Conservation (phyloP, 2,113 vertebrate species). For the Dunckerocampus dactyliophorus region DNA sequence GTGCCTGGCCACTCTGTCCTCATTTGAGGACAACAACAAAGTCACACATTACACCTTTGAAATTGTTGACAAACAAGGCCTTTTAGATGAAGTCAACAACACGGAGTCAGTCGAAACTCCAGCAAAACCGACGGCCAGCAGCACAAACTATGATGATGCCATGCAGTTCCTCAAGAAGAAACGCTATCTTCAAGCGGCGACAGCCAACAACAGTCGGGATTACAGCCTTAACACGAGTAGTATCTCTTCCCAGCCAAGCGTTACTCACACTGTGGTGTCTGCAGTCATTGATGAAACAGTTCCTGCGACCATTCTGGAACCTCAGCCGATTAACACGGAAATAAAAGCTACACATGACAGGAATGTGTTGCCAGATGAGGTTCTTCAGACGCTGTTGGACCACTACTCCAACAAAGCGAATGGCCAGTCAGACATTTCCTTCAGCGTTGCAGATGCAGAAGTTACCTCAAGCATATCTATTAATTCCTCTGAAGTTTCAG, state of each 20-base stretch:
- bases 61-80: conserved; percentile 90
- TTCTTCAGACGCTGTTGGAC: conserved; percentile 93
- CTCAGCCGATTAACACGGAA: conserved; percentile 84
- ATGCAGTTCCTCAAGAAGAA: conserved; percentile 99
- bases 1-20: conserved; percentile 81
- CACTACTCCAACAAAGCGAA: conserved; percentile 97
- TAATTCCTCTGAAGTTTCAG: conserved; percentile 89
- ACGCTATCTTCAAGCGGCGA: conserved; percentile 89
- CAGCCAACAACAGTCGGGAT: conserved; percentile 81
- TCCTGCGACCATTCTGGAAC: conserved; percentile 85
- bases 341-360: conserved; percentile 91
- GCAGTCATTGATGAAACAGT: conserved; percentile 88
- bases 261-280: conserved; percentile 86
- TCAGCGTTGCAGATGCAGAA: conserved; percentile 92
- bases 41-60: conserved; percentile 92
- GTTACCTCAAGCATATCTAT: conserved; percentile 98
- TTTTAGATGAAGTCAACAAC: conserved; percentile 83
- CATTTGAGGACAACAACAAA: conserved; percentile 88
- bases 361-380: conserved; percentile 93
- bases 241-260: conserved; percentile 87
- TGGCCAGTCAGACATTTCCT: conserved; percentile 92
- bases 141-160: conserved; percentile 97
- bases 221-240: conserved; percentile 87
- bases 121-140: conserved; percentile 86
- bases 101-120: conserved; percentile 84